These are phyloP conservation scores for Microtus pennsylvanicus DNA, from an alignment of 2,113 vertebrate genomes.

Conservation along the genomic window DNA sequence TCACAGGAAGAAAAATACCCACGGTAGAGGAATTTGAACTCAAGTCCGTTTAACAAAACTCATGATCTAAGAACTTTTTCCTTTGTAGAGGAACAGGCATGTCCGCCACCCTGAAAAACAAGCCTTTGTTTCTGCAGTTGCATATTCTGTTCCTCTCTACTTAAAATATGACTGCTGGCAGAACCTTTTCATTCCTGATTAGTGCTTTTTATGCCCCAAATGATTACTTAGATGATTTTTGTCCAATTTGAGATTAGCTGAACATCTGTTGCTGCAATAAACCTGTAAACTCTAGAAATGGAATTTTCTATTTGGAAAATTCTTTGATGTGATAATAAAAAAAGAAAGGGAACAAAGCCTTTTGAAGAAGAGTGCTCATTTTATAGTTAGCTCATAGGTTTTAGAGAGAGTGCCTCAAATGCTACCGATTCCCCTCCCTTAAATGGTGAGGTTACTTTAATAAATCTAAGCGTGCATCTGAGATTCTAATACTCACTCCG, in stretches of 20 bases:
- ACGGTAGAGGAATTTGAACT: slow-evolving; percentile 6
- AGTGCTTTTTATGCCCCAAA: not conserved
- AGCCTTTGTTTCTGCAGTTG: not conserved
- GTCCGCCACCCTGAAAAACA: slow-evolving; percentile 21
- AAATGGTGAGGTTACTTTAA: slow-evolving; percentile 33
- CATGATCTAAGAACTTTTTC: not conserved
- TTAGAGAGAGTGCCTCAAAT: slow-evolving; percentile 21
- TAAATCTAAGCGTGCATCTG: not conserved
- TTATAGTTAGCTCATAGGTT: slow-evolving; percentile 39
- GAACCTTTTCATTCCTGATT: slow-evolving; percentile 6
- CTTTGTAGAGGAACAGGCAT: not conserved
- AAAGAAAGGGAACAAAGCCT: not conserved
- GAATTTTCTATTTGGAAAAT: slow-evolving; percentile 60
- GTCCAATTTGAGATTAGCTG: slow-evolving; percentile 10
- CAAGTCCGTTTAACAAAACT: not conserved
- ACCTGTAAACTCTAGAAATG: slow-evolving; percentile 12
- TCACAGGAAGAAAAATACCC: not conserved
- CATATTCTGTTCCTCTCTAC: slow-evolving; percentile 6
- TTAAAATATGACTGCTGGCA: not conserved
- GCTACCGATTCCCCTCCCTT: not conserved
- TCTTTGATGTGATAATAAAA: slow-evolving; percentile 10
- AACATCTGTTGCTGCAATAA: slow-evolving; percentile 17
- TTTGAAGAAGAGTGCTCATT: slow-evolving; percentile 29
- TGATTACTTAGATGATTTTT: slow-evolving; percentile 12
- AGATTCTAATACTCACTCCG: slow-evolving; percentile 8